phyloP scores from a whole-genome alignment of 2,113 vertebrate genomes.

The Progne subis region DNA sequence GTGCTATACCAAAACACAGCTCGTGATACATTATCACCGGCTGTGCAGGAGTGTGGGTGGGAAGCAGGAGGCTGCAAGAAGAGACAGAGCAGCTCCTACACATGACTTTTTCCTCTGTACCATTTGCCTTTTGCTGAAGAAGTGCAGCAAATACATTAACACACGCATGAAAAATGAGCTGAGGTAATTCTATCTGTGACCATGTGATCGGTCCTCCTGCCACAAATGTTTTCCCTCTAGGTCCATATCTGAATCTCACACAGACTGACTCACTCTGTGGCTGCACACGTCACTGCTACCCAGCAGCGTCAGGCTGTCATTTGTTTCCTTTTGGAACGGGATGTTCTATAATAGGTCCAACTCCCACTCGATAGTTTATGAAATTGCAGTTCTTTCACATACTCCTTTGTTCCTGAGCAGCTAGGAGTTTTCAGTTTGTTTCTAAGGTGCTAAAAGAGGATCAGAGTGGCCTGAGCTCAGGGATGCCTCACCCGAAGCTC shows the following conservation, averaged over 20 bases:
- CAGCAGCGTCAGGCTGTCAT: constrained; percentile 13
- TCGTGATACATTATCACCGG: not conserved
- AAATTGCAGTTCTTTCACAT: constrained; percentile 31
- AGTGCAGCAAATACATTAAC: constrained; percentile 17
- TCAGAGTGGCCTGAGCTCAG: not conserved
- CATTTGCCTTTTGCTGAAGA: constrained; percentile 35
- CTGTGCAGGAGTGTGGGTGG: constrained; percentile 45
- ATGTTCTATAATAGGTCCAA: constrained; percentile 55
- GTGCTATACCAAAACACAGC: not conserved
- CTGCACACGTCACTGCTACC: constrained; percentile 10
- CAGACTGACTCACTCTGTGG: constrained; percentile 50
- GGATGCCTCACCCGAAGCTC: not conserved
- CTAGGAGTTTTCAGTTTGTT: not conserved
- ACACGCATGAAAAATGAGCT: constrained; percentile 54
- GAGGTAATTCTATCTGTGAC: constrained; percentile 61
- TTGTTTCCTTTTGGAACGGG: constrained; percentile 59
- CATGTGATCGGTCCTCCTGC: constrained; percentile 18
- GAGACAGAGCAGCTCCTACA: constrained; percentile 5
- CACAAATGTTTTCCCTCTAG: constrained; percentile 58
- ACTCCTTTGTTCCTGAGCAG: constrained; percentile 26
- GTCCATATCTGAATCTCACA: constrained; percentile 35
- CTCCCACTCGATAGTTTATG: constrained; percentile 21
- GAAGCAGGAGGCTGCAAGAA: constrained; percentile 44
- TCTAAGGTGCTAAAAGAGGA: not conserved
- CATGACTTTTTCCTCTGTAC: not conserved